These are phyloP conservation scores for Tetropium fuscum DNA, from an alignment of 2,888 invertebrate genomes.

Conservation along the genomic window DNA sequence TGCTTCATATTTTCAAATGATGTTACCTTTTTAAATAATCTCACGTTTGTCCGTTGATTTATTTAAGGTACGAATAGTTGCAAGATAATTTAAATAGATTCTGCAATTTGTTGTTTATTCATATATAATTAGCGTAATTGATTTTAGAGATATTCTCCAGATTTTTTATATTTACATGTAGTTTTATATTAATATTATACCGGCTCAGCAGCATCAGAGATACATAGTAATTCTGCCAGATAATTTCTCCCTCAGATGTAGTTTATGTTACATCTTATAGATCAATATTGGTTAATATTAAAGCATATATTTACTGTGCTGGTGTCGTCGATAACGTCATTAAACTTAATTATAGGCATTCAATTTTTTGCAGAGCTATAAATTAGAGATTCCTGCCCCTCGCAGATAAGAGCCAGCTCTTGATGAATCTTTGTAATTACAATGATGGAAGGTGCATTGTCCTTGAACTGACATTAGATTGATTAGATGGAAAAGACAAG, in stretches of 20 bases:
- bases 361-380: constrained; percentile 8
- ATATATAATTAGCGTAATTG: too few relatives aligned
- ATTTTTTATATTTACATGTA: too few relatives aligned
- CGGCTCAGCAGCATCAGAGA: too few relatives aligned
- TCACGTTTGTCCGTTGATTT: too few relatives aligned
- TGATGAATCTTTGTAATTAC: constrained; percentile 48
- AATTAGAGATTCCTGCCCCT: constrained; percentile 31
- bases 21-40: too few relatives aligned
- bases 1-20: too few relatives aligned
- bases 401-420: constrained; percentile 20
- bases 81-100: too few relatives aligned
- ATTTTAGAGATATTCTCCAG: too few relatives aligned
- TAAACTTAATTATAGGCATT: constrained; percentile 2
- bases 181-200: too few relatives aligned
- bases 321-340: neutral
- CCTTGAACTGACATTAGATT: constrained; percentile 40
- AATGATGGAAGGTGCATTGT: constrained; percentile 45
- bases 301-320: neutral
- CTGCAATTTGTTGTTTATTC: too few relatives aligned
- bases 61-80: too few relatives aligned
- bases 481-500: constrained; percentile 37
- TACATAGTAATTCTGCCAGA: neutral
- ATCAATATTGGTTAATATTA: neutral
- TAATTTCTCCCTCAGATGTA: too few relatives aligned
- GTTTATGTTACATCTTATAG: neutral